Evolutionary conservation across 2,888 invertebrate species (phyloP).

Genomic region (Coenonympha arcania): DNA sequence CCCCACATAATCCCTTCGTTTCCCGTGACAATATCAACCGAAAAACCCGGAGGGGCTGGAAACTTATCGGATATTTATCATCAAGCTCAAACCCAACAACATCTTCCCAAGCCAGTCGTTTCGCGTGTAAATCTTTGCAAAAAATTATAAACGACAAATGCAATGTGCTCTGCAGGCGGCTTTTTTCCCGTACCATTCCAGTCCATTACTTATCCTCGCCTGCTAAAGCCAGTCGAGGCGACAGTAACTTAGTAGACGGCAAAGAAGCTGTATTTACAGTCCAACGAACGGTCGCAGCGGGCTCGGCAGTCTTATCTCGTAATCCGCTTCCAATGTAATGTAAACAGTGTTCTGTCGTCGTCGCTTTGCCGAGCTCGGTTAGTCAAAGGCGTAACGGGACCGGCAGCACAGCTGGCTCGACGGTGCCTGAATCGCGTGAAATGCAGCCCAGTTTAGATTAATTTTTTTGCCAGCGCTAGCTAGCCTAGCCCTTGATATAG

Average conservation of each 20-base stretch:
- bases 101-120: neutral
- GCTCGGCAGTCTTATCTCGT: conserved; percentile 14
- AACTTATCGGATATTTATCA: too few relatives aligned
- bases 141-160: conserved; percentile 6
- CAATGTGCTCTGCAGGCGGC: conserved; percentile 1
- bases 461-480: conserved; percentile 15
- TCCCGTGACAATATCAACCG: too few relatives aligned
- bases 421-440: conserved; percentile 14
- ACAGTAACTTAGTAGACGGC: conserved; percentile 7
- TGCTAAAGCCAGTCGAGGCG: conserved; percentile 14
- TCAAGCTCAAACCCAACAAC: too few relatives aligned
- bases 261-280: conserved; percentile 15
- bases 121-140: neutral
- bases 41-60: too few relatives aligned
- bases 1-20: too few relatives aligned
- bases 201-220: conserved; percentile 16
- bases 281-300: conserved; percentile 12
- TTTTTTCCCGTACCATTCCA: conserved; percentile 13
- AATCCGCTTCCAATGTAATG: conserved; percentile 24
- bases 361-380: conserved; percentile 7
- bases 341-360: conserved; percentile 19
- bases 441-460: conserved; percentile 17
- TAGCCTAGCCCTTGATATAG: conserved; percentile 8
- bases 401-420: conserved; percentile 13
- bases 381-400: conserved; percentile 21